Base-by-base conservation (phyloP, 2,113 vertebrate genomes). In the Triplophysa siluroides region DNA sequence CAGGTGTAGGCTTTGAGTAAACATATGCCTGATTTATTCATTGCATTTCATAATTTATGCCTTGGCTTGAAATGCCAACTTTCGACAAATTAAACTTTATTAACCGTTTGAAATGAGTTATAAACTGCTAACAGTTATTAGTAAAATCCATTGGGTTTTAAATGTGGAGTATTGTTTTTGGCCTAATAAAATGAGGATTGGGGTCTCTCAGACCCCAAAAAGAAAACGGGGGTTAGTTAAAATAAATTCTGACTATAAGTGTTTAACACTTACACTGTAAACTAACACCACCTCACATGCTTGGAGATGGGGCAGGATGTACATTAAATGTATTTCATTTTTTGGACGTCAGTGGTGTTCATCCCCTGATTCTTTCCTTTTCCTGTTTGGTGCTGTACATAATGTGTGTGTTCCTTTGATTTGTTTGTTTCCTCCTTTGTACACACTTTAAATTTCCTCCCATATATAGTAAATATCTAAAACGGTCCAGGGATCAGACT, bases 381-480 rank as follows among this genome's bases (percentile, higher is more conserved):
- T 87, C 86, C 86, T 87, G 86, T 85, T 87, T 72, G 82, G 54
- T 50, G 47, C 10, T 80, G 73, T 66, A 45, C 67, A 70, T 71
- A 78, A 23, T 71, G 19, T 74, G 19, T 61, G 69, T 82, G 24
- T 61, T 64, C 2, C 62, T 62, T 12, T 65, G 12, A 62, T 75
- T 71, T 77, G 69, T 63, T 78, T 80, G 64, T 84, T 73, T 81
- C 41, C 26, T 24, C 23, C 41, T 33, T 23, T 76, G 43, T n/a
- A 78, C 21, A 21, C 41, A 58, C 56, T 45, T 52, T 67, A 67
- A 3, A 75, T 75, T 62, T 75, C 21, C 21, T 45, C 23, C 8
- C 19, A 9, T 23, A 16, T 24, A 73, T 43, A 43, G 12, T 16
- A 16, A 45, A 14, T 10, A 16, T 43, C 13, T 24, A 43, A 43